phyloP scores from a whole-genome alignment of 2,888 invertebrate genomes.

The Elysia crispata region DNA sequence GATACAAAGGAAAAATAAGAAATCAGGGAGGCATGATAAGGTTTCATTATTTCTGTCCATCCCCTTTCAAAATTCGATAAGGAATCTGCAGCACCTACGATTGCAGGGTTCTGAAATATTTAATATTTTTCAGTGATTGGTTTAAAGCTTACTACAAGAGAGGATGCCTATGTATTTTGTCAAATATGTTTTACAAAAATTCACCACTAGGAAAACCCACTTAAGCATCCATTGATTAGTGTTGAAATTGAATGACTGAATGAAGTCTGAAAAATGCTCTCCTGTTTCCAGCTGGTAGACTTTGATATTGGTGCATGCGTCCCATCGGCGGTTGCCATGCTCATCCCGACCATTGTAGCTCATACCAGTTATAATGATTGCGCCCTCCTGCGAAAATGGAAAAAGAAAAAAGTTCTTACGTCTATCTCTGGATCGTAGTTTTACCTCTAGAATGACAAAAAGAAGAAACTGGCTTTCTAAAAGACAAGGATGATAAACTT shows the following conservation, averaged over 20 bases:
- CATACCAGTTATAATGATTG: conserved; percentile 84
- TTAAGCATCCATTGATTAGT: conserved; percentile 96
- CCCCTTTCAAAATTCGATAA: too few relatives aligned
- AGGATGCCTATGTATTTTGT: background rate
- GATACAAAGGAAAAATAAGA: too few relatives aligned
- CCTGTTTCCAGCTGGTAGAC: conserved; percentile 89
- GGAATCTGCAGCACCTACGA: too few relatives aligned
- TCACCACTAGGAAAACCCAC: conserved; percentile 78
- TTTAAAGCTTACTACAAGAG: too few relatives aligned
- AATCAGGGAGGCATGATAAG: too few relatives aligned
- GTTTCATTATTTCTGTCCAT: too few relatives aligned
- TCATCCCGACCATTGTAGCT: conserved; percentile 87
- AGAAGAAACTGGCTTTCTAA: too few relatives aligned
- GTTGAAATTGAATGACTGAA: conserved; percentile 95
- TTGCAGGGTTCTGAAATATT: conserved; percentile 7
- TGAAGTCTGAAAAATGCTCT: conserved; percentile 87
- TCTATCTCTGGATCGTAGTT: too few relatives aligned
- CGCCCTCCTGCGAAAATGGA: conserved; percentile 78
- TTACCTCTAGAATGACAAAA: too few relatives aligned
- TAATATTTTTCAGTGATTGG: conserved; percentile 3
- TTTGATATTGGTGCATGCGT: conserved; percentile 93
- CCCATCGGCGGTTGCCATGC: conserved; percentile 85
- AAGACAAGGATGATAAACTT: too few relatives aligned
- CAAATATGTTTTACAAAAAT: too few relatives aligned
- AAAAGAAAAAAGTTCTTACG: too few relatives aligned